These are phyloP conservation scores for Hydractinia symbiolongicarpus DNA, from an alignment of 30 jellyfish, hydroid and myxozoan genomes.

Conservation along the genomic window DNA sequence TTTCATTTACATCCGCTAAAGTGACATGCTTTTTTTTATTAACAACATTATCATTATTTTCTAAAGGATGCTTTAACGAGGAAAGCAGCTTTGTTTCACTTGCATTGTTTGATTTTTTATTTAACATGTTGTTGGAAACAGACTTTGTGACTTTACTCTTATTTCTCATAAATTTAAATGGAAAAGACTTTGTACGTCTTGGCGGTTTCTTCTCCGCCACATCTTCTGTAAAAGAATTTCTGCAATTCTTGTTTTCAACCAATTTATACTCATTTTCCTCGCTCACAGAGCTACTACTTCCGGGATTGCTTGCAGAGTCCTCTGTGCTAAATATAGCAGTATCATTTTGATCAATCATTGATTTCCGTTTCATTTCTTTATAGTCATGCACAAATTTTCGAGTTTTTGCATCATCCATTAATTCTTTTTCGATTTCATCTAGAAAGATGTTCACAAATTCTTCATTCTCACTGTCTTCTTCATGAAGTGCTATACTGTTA, in stretches of 20 bases:
- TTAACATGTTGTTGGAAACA: no score
- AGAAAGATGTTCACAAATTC: slow-evolving; percentile 92
- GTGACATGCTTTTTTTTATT: background rate
- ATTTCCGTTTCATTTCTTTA: background rate
- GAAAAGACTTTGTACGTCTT: background rate
- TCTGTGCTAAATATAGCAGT: background rate
- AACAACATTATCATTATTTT: no score
- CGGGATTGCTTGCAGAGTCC: background rate
- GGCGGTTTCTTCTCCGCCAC: background rate
- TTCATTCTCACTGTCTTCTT: slow-evolving; percentile 93
- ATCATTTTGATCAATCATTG: background rate
- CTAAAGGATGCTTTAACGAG: no score
- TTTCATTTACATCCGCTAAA: slow-evolving; percentile 9
- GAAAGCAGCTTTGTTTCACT: no score
- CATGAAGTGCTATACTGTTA: slow-evolving; percentile 50
- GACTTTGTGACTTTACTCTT: background rate
- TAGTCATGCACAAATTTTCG: background rate
- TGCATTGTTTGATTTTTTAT: no score
- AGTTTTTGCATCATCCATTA: slow-evolving; percentile 39
- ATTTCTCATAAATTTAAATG: background rate
- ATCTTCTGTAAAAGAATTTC: background rate
- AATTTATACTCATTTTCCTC: no score
- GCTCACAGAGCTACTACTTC: no score
- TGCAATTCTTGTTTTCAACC: background rate
- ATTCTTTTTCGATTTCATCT: slow-evolving; percentile 71